Evolutionary conservation across 2,888 invertebrate species (phyloP).

Genomic region (Apamea monoglypha): DNA sequence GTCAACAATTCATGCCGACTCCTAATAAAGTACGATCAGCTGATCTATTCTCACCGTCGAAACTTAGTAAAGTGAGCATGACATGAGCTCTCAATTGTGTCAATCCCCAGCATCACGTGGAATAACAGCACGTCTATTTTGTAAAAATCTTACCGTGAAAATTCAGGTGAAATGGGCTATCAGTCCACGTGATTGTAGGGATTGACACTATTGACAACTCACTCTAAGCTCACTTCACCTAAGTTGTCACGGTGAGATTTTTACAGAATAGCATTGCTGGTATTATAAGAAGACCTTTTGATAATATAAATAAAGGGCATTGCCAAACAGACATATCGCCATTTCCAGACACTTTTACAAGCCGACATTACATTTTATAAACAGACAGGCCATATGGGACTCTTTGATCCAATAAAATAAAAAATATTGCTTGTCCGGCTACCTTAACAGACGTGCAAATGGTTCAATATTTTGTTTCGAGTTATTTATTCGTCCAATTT

Average conservation of each 20-base stretch:
- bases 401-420: conserved; percentile 46
- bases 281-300: not conserved
- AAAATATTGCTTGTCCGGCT: conserved; percentile 26
- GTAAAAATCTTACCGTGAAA: too few species aligned
- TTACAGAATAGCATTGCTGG: not conserved
- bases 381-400: conserved; percentile 44
- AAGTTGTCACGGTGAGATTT: too few species aligned
- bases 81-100: too few species aligned
- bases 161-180: too few species aligned
- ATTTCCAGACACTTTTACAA: conserved; percentile 26
- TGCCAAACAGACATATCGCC: conserved; percentile 12
- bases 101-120: too few species aligned
- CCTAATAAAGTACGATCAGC: conserved; percentile 8
- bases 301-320: conserved; percentile 27
- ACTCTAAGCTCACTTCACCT: too few species aligned
- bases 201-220: too few species aligned
- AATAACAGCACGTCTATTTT: too few species aligned
- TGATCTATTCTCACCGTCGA: too few species aligned
- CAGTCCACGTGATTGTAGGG: too few species aligned
- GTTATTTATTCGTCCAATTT: conserved; percentile 37
- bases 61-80: too few species aligned
- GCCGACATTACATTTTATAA: conserved; percentile 35
- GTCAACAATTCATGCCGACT: conserved; percentile 11
- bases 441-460: conserved; percentile 38
- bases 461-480: conserved; percentile 27